phyloP scores from a whole-genome alignment of 2,888 invertebrate species.

The Ptilodon capucinus region DNA sequence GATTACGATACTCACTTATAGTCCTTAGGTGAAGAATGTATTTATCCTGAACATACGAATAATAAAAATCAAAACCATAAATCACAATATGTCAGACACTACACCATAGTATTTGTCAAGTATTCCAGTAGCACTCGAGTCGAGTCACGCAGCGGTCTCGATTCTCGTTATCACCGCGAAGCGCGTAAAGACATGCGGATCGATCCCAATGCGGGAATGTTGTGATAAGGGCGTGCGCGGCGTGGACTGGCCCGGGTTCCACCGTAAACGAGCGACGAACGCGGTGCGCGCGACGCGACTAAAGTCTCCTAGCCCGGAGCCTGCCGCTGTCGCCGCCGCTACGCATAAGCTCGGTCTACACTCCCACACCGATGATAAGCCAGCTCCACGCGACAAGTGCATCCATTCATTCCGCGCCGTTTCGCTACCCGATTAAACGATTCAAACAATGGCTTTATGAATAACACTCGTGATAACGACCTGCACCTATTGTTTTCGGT shows the following conservation, averaged over 20 bases:
- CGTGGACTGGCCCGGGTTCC: constrained; percentile 11
- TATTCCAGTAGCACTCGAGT: constrained; percentile 52
- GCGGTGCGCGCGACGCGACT: constrained; percentile 72
- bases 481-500: constrained; percentile 29
- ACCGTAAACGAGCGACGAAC: constrained; percentile 40
- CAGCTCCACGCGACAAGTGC: constrained; percentile 56
- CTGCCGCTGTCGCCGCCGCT: constrained; percentile 8
- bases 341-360: constrained; percentile 4
- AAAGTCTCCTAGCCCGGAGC: constrained; percentile 28
- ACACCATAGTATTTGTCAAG: constrained; percentile 40
- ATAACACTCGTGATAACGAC: constrained; percentile 32
- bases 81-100: constrained; percentile 54
- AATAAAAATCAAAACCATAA: constrained; percentile 25
- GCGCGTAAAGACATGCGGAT: constrained; percentile 67
- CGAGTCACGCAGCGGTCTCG: constrained; percentile 57
- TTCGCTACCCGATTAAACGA: constrained; percentile 40
- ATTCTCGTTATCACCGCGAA: constrained; percentile 55
- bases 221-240: constrained; percentile 59
- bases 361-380: constrained; percentile 42
- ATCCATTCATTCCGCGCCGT: constrained; percentile 58
- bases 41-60: constrained; percentile 32
- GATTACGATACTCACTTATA: constrained; percentile 24
- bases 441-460: constrained; percentile 42
- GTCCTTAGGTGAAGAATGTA: constrained; percentile 28
- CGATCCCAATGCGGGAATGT: constrained; percentile 71